A percentile compares a stretch with the other conserved stretches of the same genome.
phyloP scores from a whole-genome alignment of 2,797 vertebrate species.

The Tachyglossus aculeatus region DNA sequence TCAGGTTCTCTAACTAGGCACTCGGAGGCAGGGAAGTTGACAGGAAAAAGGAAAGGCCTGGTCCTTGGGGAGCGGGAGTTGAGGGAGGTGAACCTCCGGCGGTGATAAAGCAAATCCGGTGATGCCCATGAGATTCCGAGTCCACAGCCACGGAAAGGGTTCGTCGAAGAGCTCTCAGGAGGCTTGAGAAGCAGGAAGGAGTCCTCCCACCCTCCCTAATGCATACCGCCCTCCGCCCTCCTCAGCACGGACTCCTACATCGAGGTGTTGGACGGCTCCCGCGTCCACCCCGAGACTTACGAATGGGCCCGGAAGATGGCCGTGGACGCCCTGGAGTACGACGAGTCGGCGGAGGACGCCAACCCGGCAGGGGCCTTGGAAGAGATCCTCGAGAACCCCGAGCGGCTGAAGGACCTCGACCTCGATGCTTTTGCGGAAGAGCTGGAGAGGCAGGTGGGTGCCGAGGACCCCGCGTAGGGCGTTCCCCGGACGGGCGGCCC shows the following conservation, averaged over 20 bases:
- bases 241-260: constrained; percentile 97
- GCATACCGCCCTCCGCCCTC: constrained; percentile 38
- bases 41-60: no score
- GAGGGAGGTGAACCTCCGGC: no score
- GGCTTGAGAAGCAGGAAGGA: no score
- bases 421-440: constrained; percentile 98
- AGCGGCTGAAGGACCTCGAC: constrained; percentile 96
- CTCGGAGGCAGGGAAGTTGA: no score
- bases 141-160: no score
- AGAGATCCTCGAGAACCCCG: constrained; percentile 97
- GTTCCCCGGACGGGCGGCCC: no score
- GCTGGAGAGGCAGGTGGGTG: constrained; percentile 94
- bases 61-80: no score
- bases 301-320: constrained; percentile 99
- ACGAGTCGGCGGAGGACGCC: constrained; percentile 96
- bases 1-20: no score
- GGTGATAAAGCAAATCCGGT: no score
- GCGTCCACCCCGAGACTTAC: constrained; percentile 97
- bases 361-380: constrained; percentile 97
- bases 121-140: no score
- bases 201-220: no score
- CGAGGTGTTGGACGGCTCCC: constrained; percentile 95
- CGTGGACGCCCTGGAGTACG: constrained; percentile 96
- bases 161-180: no score
- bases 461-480: background rate